Evolutionary conservation across 2,113 vertebrate genomes (phyloP), one percentile per base, ranked within the genome.

Genomic region (Oxyruncus cristatus): DNA sequence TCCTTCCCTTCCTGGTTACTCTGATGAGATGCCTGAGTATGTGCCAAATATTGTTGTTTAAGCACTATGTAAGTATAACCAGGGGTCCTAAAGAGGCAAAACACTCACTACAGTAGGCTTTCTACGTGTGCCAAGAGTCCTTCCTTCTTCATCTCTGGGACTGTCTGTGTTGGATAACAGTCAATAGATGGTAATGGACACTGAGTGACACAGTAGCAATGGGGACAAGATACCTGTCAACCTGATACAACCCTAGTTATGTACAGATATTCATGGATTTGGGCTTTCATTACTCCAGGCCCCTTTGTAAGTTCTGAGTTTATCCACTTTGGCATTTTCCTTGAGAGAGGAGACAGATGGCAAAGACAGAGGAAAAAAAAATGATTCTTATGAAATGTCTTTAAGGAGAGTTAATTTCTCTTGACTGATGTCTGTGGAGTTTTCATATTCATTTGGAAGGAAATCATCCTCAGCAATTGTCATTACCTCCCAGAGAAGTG

Each of bases 371-470:
- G 27, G 42, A 80, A 90, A 84, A 47, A 47, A 77, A 81, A 5
- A 19, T 1, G 0, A 32, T 55, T 63, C 20, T n/a, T 52, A 44
- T 47, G 39, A 85, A 95, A 75, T 67, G 2, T 67, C 85, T 89
- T 89, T 67, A 81, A 97, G 47, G 32, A 87, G 12, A 65, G 14
- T 72, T 89, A 71, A 96, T 84, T 33, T 81, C 33, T 96, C 95
- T 81, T 91, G 91, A 92, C 73, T 65, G 22, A 44, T 78, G 65
- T 76, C 70, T 81, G 65, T 87, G 68, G 39, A 95, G 28, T 87
- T 93, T 92, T 85, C 62, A 30, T 93, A 91, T 94, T 88, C 93
- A 68, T 78, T 89, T 5, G 7, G 68, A 90, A 84, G 68, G 46
- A 92, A 91, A 85, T 87, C 65, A 65, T 49, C 61, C 73, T 89